Evolutionary conservation across 2,113 vertebrate genomes (phyloP).

Genomic region (Hippocampus mohnikei): DNA sequence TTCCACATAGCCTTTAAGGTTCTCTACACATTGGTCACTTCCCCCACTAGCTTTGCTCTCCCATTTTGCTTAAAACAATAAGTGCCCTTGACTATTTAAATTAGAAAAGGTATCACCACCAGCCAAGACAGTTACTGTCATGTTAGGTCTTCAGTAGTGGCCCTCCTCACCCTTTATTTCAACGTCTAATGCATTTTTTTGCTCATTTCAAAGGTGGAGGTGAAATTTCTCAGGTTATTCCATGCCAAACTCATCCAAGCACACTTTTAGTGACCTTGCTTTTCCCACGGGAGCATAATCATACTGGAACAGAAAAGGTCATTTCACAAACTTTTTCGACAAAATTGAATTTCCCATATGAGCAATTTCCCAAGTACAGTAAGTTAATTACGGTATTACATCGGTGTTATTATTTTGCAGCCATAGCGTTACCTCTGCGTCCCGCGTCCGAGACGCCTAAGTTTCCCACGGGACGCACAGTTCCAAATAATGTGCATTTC

Average conservation of each 20-base stretch:
- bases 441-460: too few relatives aligned
- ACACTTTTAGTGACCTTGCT: not conserved
- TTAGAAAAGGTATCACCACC: slow-evolving; percentile 39
- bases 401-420: not conserved
- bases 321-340: not conserved
- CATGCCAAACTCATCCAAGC: not conserved
- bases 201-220: not conserved
- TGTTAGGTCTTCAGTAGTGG: not conserved
- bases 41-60: slow-evolving; percentile 39
- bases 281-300: not conserved
- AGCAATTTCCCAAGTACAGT: not conserved
- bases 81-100: slow-evolving; percentile 56
- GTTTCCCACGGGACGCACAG: too few relatives aligned
- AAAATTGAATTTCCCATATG: not conserved
- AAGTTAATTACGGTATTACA: not conserved
- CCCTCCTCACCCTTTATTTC: not conserved
- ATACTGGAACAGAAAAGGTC: not conserved
- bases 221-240: not conserved
- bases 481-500: too few relatives aligned
- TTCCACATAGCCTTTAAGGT: slow-evolving; percentile 35
- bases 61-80: slow-evolving; percentile 29
- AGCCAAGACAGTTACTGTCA: not conserved
- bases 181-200: not conserved
- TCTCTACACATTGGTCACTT: slow-evolving; percentile 39
- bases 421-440: too few relatives aligned